Base-by-base conservation (phyloP, 2,113 vertebrate genomes). In the Phrynosoma platyrhinos region DNA sequence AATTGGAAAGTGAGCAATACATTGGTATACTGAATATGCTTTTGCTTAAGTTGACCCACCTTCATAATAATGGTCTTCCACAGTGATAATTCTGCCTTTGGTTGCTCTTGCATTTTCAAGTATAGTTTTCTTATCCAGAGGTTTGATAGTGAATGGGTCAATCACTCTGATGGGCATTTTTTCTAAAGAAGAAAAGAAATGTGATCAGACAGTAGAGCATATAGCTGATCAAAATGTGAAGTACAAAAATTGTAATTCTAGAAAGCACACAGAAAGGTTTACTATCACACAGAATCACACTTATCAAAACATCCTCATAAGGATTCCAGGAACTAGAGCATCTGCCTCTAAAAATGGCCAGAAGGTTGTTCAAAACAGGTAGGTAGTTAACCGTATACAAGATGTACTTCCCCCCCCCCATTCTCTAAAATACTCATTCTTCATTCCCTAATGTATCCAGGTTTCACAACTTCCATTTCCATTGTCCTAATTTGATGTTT, bases 51-150 rank as follows among this genome's bases (percentile, higher is more conserved):
- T 58, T 75, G 3, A 27, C 92, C 86, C 92, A 98, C 98, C 98
- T 97, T 99, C 98, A 2, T 97, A 97, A 94, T 99, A 99, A 93
- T 99, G 98, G 92, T 99, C 98, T 90, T 99, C 98, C 90, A 99
- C 98, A 0, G 98, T 99, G 92, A 99, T 95, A 93, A 99, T 96
- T 85, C 98, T 96, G 91, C 98, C 98, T 91, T 98, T 98, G 89
- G 98, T 99, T 2, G 95, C 97, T n/a, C 97, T 97, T 64, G 98
- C 97, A 53, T 95, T 97, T 87, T 98, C 98, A 0, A 98, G 97
- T 93, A 99, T 98, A 90, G 97, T 98, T 90, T 98, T 98, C 87
- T 93, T 93, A 92, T 99, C 98, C 97, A 99, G 95, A 2, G 98
- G 98, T 95, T 99, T 99, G 95, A 99, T 97, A 88, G 98, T 99